Conservation (phyloP, 1,140 invertebrate species). For the Oryzaephilus surinamensis region DNA sequence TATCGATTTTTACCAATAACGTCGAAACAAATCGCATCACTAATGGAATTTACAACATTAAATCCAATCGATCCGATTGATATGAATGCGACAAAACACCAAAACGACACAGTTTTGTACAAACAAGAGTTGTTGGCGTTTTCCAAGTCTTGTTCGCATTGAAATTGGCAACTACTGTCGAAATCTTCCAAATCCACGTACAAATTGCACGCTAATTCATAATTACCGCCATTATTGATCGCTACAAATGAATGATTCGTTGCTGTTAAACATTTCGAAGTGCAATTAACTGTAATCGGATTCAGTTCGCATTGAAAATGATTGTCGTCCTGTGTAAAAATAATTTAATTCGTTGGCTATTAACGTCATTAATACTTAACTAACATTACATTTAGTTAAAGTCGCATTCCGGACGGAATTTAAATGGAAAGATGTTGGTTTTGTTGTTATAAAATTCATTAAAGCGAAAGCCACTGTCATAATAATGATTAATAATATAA, state of each 20-base stretch:
- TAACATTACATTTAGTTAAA: conserved; percentile 31
- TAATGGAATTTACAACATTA: conserved; percentile 65
- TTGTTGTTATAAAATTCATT: conserved; percentile 53
- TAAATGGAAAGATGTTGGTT: no score
- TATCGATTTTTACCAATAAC: conserved; percentile 47
- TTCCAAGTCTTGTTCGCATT: neutral
- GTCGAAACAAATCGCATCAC: conserved; percentile 72
- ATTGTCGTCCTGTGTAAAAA: no score
- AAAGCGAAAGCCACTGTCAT: conserved; percentile 51
- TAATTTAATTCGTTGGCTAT: no score
- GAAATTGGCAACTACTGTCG: no score
- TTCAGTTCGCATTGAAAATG: no score
- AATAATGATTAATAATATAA: conserved; percentile 48
- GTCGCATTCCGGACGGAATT: conserved; percentile 18
- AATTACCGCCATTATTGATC: neutral
- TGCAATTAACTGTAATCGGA: conserved; percentile 15
- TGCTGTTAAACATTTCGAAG: conserved; percentile 16
- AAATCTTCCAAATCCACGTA: no score
- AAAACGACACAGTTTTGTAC: conserved; percentile 43
- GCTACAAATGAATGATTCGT: neutral
- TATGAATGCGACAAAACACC: conserved; percentile 59
- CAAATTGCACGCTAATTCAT: no score
- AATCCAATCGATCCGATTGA: conserved; percentile 61
- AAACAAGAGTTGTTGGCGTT: conserved; percentile 9
- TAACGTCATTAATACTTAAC: no score